A percentile compares a stretch with the other conserved stretches of the same genome.
These are phyloP conservation scores for Lutjanus campechanus DNA, from an alignment of 2,797 vertebrate genomes.

Conservation along the genomic window DNA sequence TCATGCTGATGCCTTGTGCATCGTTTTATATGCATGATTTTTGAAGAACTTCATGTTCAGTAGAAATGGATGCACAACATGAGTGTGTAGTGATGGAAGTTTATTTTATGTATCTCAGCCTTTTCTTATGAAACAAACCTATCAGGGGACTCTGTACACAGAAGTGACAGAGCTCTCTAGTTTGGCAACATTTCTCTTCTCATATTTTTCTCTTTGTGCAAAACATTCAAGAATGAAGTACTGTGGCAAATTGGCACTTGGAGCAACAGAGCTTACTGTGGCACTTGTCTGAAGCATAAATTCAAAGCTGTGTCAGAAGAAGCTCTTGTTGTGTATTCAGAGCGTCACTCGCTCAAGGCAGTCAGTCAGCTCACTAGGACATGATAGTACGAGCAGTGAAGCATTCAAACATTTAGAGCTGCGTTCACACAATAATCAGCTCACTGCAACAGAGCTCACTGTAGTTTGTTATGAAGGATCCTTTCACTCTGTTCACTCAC, in stretches of 20 bases:
- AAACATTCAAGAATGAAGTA: slow-evolving; percentile 13
- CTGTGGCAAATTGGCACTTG: slow-evolving; percentile 1
- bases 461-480: not conserved
- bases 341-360: not conserved
- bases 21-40: not conserved
- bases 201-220: slow-evolving; percentile 8
- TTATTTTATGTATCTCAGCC: not conserved
- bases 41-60: not conserved
- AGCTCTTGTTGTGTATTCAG: slow-evolving; percentile 17
- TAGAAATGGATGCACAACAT: no score
- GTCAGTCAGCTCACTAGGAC: not conserved
- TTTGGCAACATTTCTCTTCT: slow-evolving; percentile 4
- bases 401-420: slow-evolving; percentile 10
- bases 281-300: slow-evolving; percentile 16
- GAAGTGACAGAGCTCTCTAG: not conserved
- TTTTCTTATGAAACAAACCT: not conserved
- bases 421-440: not conserved
- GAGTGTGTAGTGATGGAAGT: not conserved
- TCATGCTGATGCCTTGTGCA: not conserved
- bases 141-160: not conserved
- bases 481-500: slow-evolving; percentile 13
- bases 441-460: not conserved
- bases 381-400: slow-evolving; percentile 8
- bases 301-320: slow-evolving; percentile 20
- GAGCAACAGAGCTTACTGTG: not conserved